A percentile compares a stretch with the other conserved stretches of the same genome.
phyloP scores from a whole-genome alignment of 1,140 invertebrate genomes.

The Drosophila auraria region DNA sequence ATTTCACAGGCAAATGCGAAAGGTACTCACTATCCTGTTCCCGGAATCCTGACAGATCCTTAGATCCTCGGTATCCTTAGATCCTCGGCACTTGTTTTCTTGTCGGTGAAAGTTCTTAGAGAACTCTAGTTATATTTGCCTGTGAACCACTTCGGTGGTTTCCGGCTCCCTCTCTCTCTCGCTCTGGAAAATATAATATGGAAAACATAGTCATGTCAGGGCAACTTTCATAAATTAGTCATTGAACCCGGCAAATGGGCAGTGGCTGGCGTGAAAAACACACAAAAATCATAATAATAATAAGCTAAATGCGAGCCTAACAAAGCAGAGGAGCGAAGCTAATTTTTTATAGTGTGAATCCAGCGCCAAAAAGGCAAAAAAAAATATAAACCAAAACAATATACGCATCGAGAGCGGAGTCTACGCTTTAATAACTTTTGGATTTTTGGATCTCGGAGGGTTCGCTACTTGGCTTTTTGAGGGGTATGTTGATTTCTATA shows the following conservation, averaged over 20 bases:
- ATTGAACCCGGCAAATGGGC: constrained; percentile 63
- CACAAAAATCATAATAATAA: constrained; percentile 48
- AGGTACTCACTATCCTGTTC: constrained; percentile 30
- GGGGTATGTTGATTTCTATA: background rate
- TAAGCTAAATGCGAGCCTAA: constrained; percentile 67
- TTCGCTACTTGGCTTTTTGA: background rate
- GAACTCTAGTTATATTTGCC: constrained; percentile 28
- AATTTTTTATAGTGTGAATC: constrained; percentile 80
- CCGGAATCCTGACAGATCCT: constrained; percentile 39
- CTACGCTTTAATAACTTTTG: constrained; percentile 77
- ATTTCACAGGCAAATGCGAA: constrained; percentile 72
- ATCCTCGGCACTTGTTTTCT: constrained; percentile 13
- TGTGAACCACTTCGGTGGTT: constrained; percentile 39
- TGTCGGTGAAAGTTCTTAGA: constrained; percentile 45
- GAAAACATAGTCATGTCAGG: constrained; percentile 58
- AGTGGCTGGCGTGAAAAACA: constrained; percentile 19
- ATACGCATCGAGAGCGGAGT: constrained; percentile 67
- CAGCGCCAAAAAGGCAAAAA: constrained; percentile 23
- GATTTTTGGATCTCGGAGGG: constrained; percentile 17
- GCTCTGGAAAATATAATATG: background rate
- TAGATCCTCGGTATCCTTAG: constrained; percentile 7
- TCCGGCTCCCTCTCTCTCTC: constrained; percentile 21
- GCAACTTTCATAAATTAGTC: constrained; percentile 80
- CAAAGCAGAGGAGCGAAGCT: constrained; percentile 49
- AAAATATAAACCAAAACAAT: constrained; percentile 62